phyloP scores from a whole-genome alignment of 1,140 invertebrate genomes.

The Caenorhabditis brenneri region DNA sequence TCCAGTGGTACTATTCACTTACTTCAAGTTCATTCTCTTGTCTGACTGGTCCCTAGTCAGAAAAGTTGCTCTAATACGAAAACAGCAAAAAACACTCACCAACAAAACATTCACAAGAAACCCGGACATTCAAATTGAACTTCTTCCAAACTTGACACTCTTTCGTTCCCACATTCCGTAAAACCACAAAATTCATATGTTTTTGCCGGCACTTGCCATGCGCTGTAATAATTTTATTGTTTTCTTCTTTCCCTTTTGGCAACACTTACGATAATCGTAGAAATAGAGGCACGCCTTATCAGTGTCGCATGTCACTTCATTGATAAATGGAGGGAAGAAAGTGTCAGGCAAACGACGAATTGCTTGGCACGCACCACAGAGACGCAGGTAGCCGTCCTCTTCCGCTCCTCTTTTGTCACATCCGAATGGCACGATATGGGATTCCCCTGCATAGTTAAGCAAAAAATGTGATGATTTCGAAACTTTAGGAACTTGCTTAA shows the following conservation, averaged over 20 bases:
- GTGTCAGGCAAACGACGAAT: slow-evolving; percentile 69
- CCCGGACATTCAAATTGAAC: slow-evolving; percentile 70
- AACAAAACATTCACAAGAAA: slow-evolving; percentile 71
- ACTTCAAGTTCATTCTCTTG: too few relatives aligned
- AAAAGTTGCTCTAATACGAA: too few relatives aligned
- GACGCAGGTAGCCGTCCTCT: slow-evolving; percentile 68
- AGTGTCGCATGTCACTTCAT: slow-evolving; percentile 71
- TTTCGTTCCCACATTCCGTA: slow-evolving; percentile 67
- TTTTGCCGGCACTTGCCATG: slow-evolving; percentile 71
- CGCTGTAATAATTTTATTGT: slow-evolving; percentile 59
- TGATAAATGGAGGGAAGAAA: slow-evolving; percentile 71
- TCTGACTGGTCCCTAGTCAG: too few relatives aligned
- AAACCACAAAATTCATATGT: slow-evolving; percentile 71
- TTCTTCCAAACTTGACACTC: slow-evolving; percentile 71
- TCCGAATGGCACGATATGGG: slow-evolving; percentile 70
- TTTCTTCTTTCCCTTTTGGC: neutral
- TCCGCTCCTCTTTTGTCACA: slow-evolving; percentile 70
- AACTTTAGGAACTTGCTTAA: too few relatives aligned
- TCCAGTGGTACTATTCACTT: too few relatives aligned
- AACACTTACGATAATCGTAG: slow-evolving; percentile 69
- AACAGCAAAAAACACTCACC: too few relatives aligned
- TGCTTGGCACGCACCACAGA: slow-evolving; percentile 69
- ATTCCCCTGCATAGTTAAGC: slow-evolving; percentile 63
- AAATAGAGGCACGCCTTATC: slow-evolving; percentile 71
- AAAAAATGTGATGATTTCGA: neutral